Base-by-base conservation (phyloP, 2,888 invertebrate genomes). In the Acanthosepion esculentum region DNA sequence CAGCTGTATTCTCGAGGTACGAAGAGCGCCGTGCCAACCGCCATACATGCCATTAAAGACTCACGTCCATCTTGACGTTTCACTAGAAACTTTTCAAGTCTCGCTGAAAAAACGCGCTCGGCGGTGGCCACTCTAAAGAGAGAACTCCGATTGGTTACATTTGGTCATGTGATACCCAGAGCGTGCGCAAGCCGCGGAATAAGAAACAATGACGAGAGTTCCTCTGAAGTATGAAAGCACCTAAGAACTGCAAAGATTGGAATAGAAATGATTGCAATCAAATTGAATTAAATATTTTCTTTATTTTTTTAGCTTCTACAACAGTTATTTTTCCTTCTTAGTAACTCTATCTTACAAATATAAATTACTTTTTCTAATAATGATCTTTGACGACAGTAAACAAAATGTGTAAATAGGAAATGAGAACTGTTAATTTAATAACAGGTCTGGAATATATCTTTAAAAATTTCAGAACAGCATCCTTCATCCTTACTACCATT, bases 61-160 rank as follows among this genome's bases (percentile, higher is more conserved):
- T 48, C 93, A 93, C 53, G 93, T 93, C 93, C 93, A 93, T 93
- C 93, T 93, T 93, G 50, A 48, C 53, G 93, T 93, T 93, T 53
- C 93, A 53, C 50, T 93, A 26, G n/a, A 93, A 93, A 93, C 93
- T 93, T 93, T 93, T 93, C 53, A 93, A 93, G 93, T 93, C 93
- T 93, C 93, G 93, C 93, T 93, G 93, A 93, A 93, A 78, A 78
- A 93, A 93, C 93, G 93, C 93, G 93, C 93, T 93, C 53, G 93
- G 53, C 93, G 93, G 93, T 93, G 93, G 53, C 93, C 50, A 93
- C 93, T 48, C 53, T 20, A n/a, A 53, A 53, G 33, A 48, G 29
- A n/a, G 50, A n/a, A 29, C n/a, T 48, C n/a, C 48, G 93, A 93
- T 93, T 93, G 93, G 93, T 93, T 29, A 29, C 0, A 23, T 18